Evolutionary conservation across 2,888 invertebrate genomes (phyloP), one percentile per base, ranked within the genome.

Genomic region (Lasioglossum oenotherae): DNA sequence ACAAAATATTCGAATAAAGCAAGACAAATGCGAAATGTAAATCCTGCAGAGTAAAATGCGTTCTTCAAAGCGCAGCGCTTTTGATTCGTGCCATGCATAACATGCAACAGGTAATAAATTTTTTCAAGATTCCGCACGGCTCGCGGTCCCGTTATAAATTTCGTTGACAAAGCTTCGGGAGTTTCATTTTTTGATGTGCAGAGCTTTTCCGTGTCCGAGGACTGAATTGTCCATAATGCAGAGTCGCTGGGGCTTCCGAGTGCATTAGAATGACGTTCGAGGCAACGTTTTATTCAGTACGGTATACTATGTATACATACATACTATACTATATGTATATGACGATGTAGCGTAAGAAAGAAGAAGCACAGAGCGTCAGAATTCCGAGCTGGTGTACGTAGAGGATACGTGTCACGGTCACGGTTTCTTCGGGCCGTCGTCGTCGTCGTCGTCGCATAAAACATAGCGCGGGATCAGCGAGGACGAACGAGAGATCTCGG

Each of bases 391-490:
- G 31, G 35, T 16, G 3, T 53, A 64, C 31, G 31, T 19, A 38
- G 19, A 38, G 69, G 38, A 69, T 69, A 69, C 35, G 69, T 69
- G 31, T 31, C 31, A 31, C 31, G 31, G 69, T 38, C 38, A 38
- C 23, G 69, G 69, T 69, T 69, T 35, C 19, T 19, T 16, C 35
- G 2, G 19, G 6, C 19, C 35, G 57, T n/a, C 38, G 23, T 57
- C 23, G 35, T 31, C 31, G 31, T 38, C 53, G 31, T 41, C 67
- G 31, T 69, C 41, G 53, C 35, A 67, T 75, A 69, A 75, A 80
- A 80, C 69, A 35, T 69, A 64, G 46, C 74, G 23, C 27, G 49
- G 74, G 74, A 74, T 74, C 74, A 69, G 38, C 64, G 41, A 35
- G 35, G 44, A 64, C 67, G 31, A 64, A 44, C 38, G 38, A 69